A percentile compares a stretch with the other conserved stretches of the same genome.
Conservation (phyloP, 37 sponge, comb jelly and placozoan species). For the Chondrilla cf. caribensis region DNA sequence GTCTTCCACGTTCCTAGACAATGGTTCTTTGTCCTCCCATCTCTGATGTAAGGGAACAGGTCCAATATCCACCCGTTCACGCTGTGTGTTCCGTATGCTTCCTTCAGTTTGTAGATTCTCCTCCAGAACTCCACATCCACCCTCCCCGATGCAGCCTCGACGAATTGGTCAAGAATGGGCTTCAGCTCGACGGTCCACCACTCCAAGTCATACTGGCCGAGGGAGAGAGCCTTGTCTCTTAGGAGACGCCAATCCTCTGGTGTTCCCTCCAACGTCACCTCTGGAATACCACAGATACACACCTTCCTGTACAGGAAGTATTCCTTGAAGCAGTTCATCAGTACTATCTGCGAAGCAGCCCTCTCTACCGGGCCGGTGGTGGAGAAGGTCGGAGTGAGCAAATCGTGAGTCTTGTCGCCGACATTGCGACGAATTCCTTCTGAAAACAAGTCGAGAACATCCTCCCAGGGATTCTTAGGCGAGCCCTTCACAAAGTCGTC, state of each 20-base stretch:
- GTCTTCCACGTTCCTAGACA: not conserved
- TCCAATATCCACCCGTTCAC: constrained; percentile 41
- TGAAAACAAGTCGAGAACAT: constrained; percentile 48
- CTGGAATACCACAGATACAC: constrained; percentile 52
- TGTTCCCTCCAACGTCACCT: constrained; percentile 56
- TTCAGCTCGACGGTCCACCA: constrained; percentile 41
- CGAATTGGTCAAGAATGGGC: constrained; percentile 49
- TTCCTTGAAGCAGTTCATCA: constrained; percentile 51
- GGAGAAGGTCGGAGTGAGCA: constrained; percentile 40
- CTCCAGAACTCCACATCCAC: constrained; percentile 49
- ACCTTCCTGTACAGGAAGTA: constrained; percentile 31
- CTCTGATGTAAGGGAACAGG: constrained; percentile 40
- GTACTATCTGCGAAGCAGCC: constrained; percentile 41
- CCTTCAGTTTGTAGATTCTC: constrained; percentile 33
- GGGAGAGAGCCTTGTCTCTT: constrained; percentile 23
- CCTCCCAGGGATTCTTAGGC: constrained; percentile 51
- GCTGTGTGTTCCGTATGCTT: constrained; percentile 22
- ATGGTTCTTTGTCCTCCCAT: too few relatives aligned
- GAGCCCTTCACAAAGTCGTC: constrained; percentile 50
- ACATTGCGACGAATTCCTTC: constrained; percentile 34
- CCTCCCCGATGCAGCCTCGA: constrained; percentile 36
- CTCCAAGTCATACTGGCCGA: constrained; percentile 45
- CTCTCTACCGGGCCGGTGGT: constrained; percentile 52
- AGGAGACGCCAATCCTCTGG: constrained; percentile 48
- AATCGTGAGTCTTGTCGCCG: constrained; percentile 34